Conservation (phyloP, 2,888 invertebrate genomes). For the Brassicogethes aeneus region DNA sequence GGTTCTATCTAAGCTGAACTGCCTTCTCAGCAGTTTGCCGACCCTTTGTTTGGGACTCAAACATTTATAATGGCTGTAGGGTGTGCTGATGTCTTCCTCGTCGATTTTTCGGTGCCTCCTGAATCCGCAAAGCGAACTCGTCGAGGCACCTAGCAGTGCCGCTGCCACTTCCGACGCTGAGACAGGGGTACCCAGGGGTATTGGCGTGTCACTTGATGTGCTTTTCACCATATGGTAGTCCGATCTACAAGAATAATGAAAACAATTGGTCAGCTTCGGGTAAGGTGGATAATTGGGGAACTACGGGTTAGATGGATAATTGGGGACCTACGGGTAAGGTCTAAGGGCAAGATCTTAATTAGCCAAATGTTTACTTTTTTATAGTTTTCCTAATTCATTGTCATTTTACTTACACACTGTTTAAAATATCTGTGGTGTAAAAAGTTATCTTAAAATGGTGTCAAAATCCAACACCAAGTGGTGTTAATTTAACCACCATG, state of each 20-base stretch:
- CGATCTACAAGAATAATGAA: constrained; percentile 14
- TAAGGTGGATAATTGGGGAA: too few species aligned
- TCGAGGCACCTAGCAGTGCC: constrained; percentile 45
- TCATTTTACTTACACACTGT: too few species aligned
- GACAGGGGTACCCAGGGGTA: constrained; percentile 42
- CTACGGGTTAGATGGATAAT: too few species aligned
- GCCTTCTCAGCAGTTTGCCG: constrained; percentile 48
- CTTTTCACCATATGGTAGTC: constrained; percentile 40
- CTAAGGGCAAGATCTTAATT: too few species aligned
- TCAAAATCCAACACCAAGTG: too few species aligned
- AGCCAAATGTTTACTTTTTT: too few species aligned
- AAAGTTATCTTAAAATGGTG: too few species aligned
- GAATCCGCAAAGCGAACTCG: constrained; percentile 42
- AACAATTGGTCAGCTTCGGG: too few species aligned
- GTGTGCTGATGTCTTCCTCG: constrained; percentile 58
- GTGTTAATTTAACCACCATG: too few species aligned
- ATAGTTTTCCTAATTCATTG: too few species aligned
- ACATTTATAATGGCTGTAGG: constrained; percentile 68
- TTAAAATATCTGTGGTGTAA: too few species aligned
- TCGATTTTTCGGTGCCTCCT: constrained; percentile 40
- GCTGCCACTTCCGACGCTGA: constrained; percentile 47
- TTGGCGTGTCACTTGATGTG: constrained; percentile 41
- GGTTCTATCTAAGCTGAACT: constrained; percentile 61
- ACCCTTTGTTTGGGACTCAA: constrained; percentile 49
- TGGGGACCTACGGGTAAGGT: too few species aligned